Conservation (phyloP, 2,113 vertebrate genomes). For the Nettapus auritus region DNA sequence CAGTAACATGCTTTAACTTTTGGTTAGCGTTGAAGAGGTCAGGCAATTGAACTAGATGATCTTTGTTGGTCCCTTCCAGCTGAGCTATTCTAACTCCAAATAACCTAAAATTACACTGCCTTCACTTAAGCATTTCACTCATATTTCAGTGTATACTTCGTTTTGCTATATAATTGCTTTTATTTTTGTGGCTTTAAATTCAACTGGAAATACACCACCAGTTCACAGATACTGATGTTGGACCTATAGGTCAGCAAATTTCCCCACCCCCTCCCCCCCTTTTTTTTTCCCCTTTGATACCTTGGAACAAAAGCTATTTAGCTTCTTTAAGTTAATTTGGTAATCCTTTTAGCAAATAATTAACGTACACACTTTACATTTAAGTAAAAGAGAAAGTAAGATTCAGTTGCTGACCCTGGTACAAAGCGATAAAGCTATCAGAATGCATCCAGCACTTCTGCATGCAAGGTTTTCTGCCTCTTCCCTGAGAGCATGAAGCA, state of each 20-base stretch:
- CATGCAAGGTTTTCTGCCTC: background rate
- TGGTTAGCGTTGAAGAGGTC: background rate
- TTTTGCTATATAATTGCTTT: background rate
- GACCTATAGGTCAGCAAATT: background rate
- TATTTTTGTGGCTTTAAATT: background rate
- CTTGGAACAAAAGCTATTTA: background rate
- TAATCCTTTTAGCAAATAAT: background rate
- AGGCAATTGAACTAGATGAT: background rate
- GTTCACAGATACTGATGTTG: background rate
- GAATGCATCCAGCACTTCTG: background rate
- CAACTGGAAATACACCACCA: background rate
- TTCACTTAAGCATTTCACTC: background rate
- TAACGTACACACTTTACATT: background rate
- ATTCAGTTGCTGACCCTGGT: background rate
- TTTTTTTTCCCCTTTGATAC: background rate
- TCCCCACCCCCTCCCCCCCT: too few relatives aligned
- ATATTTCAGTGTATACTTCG: background rate
- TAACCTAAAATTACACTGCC: background rate
- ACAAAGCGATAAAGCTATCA: background rate
- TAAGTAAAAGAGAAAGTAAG: background rate
- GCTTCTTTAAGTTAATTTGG: background rate
- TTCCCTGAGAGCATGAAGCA: background rate
- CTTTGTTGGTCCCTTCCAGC: background rate
- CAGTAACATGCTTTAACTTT: background rate
- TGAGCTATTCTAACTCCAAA: background rate